These are phyloP conservation scores for Argopecten irradians DNA, from an alignment of 1,140 invertebrate species.

Conservation along the genomic window DNA sequence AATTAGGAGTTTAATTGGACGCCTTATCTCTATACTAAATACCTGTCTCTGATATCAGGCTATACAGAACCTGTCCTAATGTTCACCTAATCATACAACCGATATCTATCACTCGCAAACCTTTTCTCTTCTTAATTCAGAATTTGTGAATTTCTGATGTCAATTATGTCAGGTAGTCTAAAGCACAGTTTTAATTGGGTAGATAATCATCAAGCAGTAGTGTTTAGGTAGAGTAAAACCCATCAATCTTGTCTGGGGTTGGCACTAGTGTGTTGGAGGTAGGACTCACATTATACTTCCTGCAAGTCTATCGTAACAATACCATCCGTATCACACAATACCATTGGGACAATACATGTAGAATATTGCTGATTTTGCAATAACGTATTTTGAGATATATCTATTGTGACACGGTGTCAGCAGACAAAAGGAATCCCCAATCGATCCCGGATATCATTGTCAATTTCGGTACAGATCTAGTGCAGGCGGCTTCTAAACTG, in stretches of 20 bases:
- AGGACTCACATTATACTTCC: background rate
- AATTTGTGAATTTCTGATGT: background rate
- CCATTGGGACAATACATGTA: too few relatives aligned
- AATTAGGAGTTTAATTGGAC: background rate
- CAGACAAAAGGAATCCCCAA: background rate
- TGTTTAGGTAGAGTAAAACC: background rate
- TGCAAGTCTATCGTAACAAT: background rate
- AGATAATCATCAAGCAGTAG: background rate
- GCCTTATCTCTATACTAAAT: background rate
- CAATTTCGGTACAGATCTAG: background rate
- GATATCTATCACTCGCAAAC: background rate
- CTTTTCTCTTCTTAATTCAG: slow-evolving; percentile 4
- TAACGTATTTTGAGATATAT: background rate
- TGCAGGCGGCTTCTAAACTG: background rate
- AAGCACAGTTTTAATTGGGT: background rate
- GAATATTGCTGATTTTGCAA: background rate
- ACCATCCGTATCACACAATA: background rate
- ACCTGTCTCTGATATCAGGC: background rate
- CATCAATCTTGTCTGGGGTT: background rate
- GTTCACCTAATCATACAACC: background rate
- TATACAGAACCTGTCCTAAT: background rate
- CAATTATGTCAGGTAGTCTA: background rate
- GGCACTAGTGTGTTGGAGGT: background rate
- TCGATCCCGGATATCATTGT: slow-evolving; percentile 1
- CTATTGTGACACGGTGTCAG: background rate